Conservation (phyloP, 2,113 vertebrate genomes). For the Ameiurus melas region DNA sequence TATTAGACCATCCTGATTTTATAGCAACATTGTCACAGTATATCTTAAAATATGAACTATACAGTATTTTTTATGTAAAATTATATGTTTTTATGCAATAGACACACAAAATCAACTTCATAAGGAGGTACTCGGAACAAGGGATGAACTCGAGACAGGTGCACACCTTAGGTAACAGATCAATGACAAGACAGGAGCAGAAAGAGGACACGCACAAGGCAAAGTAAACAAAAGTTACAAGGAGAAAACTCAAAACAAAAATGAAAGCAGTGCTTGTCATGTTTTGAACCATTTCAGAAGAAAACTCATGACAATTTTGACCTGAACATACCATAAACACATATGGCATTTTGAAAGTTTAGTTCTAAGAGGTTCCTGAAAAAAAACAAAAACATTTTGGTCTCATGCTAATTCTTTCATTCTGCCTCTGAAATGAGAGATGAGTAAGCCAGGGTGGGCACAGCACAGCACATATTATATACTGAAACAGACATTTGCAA, state of each 20-base stretch:
- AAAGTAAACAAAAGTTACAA: not conserved
- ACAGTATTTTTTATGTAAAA: not conserved
- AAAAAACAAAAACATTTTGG: not conserved
- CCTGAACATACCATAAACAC: not conserved
- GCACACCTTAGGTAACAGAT: not conserved
- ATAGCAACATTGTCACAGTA: too few species aligned
- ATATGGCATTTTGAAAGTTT: not conserved
- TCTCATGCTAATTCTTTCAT: not conserved
- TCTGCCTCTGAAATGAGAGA: not conserved
- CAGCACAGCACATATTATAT: slow-evolving; percentile 17
- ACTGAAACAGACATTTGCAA: slow-evolving; percentile 29
- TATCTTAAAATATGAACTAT: not conserved
- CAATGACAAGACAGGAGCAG: not conserved
- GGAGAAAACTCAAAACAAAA: not conserved
- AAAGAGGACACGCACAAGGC: not conserved
- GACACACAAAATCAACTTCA: not conserved
- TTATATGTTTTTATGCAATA: not conserved
- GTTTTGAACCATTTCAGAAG: not conserved
- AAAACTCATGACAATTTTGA: not conserved
- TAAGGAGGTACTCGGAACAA: not conserved
- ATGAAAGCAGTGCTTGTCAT: not conserved
- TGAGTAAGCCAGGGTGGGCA: not conserved
- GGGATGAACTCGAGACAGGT: not conserved
- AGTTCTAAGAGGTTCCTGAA: not conserved
- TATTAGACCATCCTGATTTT: not conserved